Base-by-base conservation (phyloP, 2,888 invertebrate genomes). In the Nowickia ferox region DNA sequence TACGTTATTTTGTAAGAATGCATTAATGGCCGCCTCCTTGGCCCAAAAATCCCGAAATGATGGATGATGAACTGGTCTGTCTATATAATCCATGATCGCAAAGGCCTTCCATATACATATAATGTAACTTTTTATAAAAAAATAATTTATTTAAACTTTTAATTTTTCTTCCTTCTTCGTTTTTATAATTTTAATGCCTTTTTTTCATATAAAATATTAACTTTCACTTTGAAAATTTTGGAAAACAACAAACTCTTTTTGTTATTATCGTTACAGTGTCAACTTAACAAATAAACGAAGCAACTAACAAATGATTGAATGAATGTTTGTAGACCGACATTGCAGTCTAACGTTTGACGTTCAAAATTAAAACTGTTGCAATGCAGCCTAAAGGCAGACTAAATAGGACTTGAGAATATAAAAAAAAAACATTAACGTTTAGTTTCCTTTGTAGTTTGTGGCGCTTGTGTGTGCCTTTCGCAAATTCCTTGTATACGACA, bases 21-120 rank as follows among this genome's bases (percentile, higher is more conserved):
- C 91, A 88, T 90, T 90, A 69, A 92, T 88, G 30, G 91, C 91
- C 55, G 91, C 89, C 61, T 92, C 91, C 87, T 91, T 92, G 71
- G 92, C 91, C 92, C 91, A 92, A 71, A 90, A 90, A 88, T 91
- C 91, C 81, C 92, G 91, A 77, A 90, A 88, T 30, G 88, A 87
- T 61, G 89, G 77, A 76, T 83, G 86, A 42, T 86, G 84, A 72
- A 88, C 88, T 48, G 78, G 44, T 59, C 82, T 85, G 40, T 90
- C 86, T 71, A 88, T 89, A 68, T 89, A 89, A 87, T 90, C 90
- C 91, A 90, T 80, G 46, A 9, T 78, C 3, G 11, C 0, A 11
- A 30, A 30, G 17, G 8, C 4, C 68, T 75, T 40, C 53, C 63
- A 63, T 48, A 63, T 15, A n/a, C 63, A 42, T 42, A 40, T 42